phyloP scores from a whole-genome alignment of 2,797 vertebrate genomes.

The Sebastes taczanowskii region DNA sequence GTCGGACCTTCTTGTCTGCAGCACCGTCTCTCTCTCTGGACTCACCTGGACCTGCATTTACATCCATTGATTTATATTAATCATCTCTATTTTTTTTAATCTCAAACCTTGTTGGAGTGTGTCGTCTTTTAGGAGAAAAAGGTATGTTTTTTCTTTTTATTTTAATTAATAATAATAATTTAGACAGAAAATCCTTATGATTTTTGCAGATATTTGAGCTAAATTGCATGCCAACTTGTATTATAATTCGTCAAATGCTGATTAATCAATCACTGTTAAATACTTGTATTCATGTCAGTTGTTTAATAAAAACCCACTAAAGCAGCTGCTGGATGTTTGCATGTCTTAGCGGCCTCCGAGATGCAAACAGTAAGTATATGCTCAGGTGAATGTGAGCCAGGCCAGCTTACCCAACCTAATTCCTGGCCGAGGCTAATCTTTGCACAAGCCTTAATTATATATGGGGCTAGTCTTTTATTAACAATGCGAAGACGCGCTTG shows the following conservation, averaged over 20 bases:
- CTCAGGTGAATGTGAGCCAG: conserved; percentile 56
- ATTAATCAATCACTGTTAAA: not conserved
- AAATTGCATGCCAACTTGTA: not conserved
- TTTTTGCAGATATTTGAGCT: not conserved
- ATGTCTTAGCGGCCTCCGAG: not conserved
- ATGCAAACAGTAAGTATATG: conserved; percentile 49
- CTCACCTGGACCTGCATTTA: not conserved
- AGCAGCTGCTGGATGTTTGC: not conserved
- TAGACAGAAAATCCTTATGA: not conserved
- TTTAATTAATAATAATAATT: not conserved
- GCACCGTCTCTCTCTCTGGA: conserved; percentile 6
- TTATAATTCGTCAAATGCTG: not conserved
- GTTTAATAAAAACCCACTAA: not conserved
- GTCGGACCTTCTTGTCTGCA: not conserved
- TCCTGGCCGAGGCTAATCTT: conserved; percentile 56
- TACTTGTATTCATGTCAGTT: not conserved
- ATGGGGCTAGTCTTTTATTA: conserved; percentile 77
- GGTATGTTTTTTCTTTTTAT: conserved; percentile 48
- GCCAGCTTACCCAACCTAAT: conserved; percentile 39
- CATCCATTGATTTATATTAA: conserved; percentile 14
- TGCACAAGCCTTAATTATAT: conserved; percentile 77
- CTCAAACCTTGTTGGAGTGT: conserved; percentile 45
- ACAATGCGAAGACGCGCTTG: conserved; percentile 70
- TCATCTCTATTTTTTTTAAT: not conserved
- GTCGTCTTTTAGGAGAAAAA: conserved; percentile 58